Percentiles rank a stretch among this genome's conserved stretches.
Evolutionary conservation across 2,113 vertebrate species (phyloP).

Genomic region (Gallinago media): DNA sequence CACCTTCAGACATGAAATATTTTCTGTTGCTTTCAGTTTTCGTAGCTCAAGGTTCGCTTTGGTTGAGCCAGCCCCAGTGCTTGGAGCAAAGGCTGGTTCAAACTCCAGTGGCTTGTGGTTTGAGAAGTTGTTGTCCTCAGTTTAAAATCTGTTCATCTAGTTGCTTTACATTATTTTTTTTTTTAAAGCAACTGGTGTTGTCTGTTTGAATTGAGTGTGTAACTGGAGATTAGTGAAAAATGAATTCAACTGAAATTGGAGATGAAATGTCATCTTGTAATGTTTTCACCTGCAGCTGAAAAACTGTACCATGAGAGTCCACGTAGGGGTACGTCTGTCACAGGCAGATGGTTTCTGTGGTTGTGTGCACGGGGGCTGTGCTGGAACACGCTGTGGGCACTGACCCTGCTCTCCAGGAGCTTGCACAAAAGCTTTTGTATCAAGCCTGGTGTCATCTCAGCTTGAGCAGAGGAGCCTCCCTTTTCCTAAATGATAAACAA

Average conservation of each 20-base stretch:
- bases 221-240: not conserved
- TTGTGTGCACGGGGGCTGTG: fast-evolving
- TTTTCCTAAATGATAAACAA: not conserved
- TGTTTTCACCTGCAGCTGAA: not conserved
- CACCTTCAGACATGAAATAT: fast-evolving
- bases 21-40: not conserved
- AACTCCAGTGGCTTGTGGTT: not conserved
- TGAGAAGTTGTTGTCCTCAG: not conserved
- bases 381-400: not conserved
- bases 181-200: not conserved
- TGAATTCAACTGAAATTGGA: not conserved
- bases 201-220: not conserved
- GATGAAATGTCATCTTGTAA: not conserved
- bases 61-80: not conserved
- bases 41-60: not conserved
- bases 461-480: not conserved
- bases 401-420: not conserved
- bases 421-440: not conserved
- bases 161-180: not conserved
- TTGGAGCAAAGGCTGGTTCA: not conserved
- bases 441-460: not conserved
- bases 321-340: fast-evolving
- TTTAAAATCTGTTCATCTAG: not conserved
- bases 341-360: not conserved
- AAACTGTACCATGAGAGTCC: not conserved